phyloP scores from a whole-genome alignment of 2,797 vertebrate genomes.

The Enteromius paludinosus region DNA sequence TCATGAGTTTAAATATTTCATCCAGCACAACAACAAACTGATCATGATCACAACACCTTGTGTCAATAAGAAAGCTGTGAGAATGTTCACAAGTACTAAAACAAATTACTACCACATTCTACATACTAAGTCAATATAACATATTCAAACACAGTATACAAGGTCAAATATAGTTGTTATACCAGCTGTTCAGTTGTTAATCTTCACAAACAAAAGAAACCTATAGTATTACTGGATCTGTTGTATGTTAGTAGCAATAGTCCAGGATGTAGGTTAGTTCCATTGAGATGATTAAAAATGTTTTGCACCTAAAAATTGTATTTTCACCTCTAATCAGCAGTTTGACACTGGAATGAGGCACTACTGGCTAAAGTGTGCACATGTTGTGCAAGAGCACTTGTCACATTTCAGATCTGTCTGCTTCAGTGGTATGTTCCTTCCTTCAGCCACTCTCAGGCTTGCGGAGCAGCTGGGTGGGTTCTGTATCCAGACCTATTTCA shows the following conservation, averaged over 20 bases:
- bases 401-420: not conserved
- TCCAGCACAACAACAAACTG: not conserved
- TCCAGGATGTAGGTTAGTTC: not conserved
- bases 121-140: not conserved
- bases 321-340: not conserved
- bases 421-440: not conserved
- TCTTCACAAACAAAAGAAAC: not conserved
- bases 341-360: constrained; percentile 65
- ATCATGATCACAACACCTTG: not conserved
- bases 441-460: not conserved
- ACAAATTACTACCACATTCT: too few species aligned
- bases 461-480: not conserved
- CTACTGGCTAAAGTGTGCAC: not conserved
- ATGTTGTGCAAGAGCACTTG: constrained; percentile 1
- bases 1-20: not conserved
- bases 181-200: not conserved
- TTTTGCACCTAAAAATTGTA: not conserved
- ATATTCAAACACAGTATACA: not conserved
- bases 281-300: not conserved
- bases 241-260: not conserved
- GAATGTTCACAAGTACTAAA: not conserved
- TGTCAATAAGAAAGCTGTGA: not conserved
- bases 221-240: not conserved
- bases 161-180: not conserved
- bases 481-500: not conserved